Conservation (phyloP, 2,888 invertebrate genomes). For the Plusia festucae region DNA sequence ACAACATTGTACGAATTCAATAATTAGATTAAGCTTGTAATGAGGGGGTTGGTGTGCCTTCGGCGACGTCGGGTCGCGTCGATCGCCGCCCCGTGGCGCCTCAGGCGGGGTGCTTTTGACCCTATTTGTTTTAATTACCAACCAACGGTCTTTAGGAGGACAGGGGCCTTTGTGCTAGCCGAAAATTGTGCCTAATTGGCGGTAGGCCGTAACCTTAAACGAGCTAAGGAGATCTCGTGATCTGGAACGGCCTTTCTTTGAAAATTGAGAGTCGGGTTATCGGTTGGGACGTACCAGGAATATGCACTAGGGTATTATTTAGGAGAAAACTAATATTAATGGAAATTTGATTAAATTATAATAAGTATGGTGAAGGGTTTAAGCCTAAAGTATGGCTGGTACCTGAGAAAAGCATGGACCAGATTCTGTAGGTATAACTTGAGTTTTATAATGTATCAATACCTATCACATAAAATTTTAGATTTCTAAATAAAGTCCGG, state of each 20-base stretch:
- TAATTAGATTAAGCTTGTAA: constrained; percentile 89
- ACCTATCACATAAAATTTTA: no score
- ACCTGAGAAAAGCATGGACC: neutral
- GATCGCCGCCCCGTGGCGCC: constrained; percentile 85
- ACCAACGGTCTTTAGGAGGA: constrained; percentile 85
- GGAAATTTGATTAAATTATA: constrained; percentile 26
- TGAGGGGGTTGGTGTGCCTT: constrained; percentile 79
- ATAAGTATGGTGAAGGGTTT: neutral
- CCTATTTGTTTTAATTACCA: constrained; percentile 89
- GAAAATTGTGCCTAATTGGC: constrained; percentile 84
- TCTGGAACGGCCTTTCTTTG: constrained; percentile 39
- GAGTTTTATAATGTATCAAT: no score
- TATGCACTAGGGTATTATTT: constrained; percentile 22
- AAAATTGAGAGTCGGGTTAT: constrained; percentile 40
- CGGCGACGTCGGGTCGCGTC: constrained; percentile 85
- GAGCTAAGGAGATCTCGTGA: constrained; percentile 59
- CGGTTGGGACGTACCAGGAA: constrained; percentile 26
- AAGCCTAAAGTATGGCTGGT: neutral
- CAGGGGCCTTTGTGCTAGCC: constrained; percentile 83
- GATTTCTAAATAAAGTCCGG: no score
- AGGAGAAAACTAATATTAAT: constrained; percentile 29
- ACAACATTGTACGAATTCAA: constrained; percentile 89
- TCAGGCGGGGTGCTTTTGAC: constrained; percentile 84
- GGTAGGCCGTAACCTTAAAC: constrained; percentile 77
- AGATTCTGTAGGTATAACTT: no score